Percentiles rank a stretch among this genome's conserved stretches.
These are phyloP conservation scores for Gambusia yucatana DNA, from an alignment of 2,797 vertebrate genomes.

Conservation along the genomic window DNA sequence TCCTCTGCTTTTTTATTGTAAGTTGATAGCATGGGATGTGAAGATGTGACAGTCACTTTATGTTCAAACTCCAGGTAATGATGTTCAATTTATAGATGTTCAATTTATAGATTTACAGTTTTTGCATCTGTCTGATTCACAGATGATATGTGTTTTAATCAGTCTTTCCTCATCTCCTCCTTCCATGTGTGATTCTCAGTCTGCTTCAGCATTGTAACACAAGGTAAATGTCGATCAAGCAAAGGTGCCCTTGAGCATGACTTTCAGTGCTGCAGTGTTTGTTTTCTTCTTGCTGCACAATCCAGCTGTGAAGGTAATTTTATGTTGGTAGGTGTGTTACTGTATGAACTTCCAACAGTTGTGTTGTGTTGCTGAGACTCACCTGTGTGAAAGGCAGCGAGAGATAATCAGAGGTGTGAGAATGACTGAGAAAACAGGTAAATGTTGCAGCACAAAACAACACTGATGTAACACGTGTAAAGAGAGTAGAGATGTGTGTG, in stretches of 20 bases:
- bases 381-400: constrained; percentile 12
- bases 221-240: constrained; percentile 1
- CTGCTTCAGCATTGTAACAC: constrained; percentile 10
- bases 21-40: constrained; percentile 17
- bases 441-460: constrained; percentile 8
- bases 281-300: background rate
- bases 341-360: constrained; percentile 4
- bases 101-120: constrained; percentile 11
- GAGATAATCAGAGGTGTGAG: constrained; percentile 26
- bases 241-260: constrained; percentile 6
- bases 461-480: constrained; percentile 1
- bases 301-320: constrained; percentile 13
- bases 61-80: background rate
- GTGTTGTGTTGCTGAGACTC: constrained; percentile 24
- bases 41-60: constrained; percentile 4
- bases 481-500: background rate
- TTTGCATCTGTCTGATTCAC: constrained; percentile 13
- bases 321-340: constrained; percentile 15
- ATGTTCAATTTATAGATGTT: constrained; percentile 2
- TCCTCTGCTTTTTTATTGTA: constrained; percentile 25
- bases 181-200: constrained; percentile 17
- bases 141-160: background rate
- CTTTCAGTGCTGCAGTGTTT: background rate
- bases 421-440: constrained; percentile 6
- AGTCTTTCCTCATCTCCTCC: background rate